Evolutionary conservation across 2,797 vertebrate species (phyloP).

Genomic region (Adelosebastes latens): DNA sequence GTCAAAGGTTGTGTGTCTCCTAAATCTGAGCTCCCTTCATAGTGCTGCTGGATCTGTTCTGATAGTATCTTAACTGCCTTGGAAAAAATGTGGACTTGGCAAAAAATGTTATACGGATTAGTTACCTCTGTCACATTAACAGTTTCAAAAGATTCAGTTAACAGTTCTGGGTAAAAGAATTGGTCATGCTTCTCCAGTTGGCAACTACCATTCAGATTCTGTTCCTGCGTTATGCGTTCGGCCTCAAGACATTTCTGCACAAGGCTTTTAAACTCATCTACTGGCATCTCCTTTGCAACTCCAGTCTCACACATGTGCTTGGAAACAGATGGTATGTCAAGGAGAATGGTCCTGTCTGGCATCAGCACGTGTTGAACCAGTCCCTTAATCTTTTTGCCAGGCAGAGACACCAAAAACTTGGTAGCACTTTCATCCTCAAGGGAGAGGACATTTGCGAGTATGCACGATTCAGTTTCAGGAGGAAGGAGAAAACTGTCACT

Average conservation of each 20-base stretch:
- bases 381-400: constrained; percentile 83
- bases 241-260: constrained; percentile 64
- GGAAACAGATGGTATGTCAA: constrained; percentile 84
- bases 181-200: constrained; percentile 46
- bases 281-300: constrained; percentile 75
- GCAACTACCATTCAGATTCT: constrained; percentile 13
- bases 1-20: constrained; percentile 58
- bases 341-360: constrained; percentile 82
- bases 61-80: constrained; percentile 85
- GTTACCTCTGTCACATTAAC: constrained; percentile 87
- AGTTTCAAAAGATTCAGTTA: constrained; percentile 80
- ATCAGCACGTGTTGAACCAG: constrained; percentile 85
- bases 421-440: constrained; percentile 67
- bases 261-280: constrained; percentile 72
- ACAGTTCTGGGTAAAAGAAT: constrained; percentile 88
- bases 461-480: constrained; percentile 86
- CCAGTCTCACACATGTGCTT: constrained; percentile 82
- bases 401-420: constrained; percentile 83
- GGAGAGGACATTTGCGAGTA: constrained; percentile 84
- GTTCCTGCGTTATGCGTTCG: neutral
- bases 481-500: constrained; percentile 85
- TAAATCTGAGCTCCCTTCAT: constrained; percentile 51
- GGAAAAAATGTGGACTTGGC: constrained; percentile 87
- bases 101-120: constrained; percentile 86
- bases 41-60: constrained; percentile 80